Evolutionary conservation across 2,888 invertebrate genomes (phyloP), one percentile per base, ranked within the genome.

Genomic region (Melipona bicolor): DNA sequence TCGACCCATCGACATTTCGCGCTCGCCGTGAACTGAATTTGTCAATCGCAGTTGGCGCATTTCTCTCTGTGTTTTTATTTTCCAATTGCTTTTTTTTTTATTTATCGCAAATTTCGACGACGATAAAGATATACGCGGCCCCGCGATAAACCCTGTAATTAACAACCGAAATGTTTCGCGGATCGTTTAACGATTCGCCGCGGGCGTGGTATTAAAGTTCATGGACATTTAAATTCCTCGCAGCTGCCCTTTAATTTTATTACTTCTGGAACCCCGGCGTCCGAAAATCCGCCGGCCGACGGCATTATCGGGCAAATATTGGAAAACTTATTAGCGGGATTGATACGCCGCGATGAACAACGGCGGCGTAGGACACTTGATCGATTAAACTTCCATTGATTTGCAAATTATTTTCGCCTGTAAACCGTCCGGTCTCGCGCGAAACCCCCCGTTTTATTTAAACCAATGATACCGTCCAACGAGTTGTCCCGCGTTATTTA

Each of bases 241-340:
- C 56, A 32, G 50, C 32, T 24, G 43, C 64, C 65, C 81, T 76
- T 83, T 73, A 81, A 83, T 81, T 81, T 72, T 52, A 83, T 83
- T 76, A 62, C 62, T 52, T 24, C 52, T 24, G 50, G 67, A 80
- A 9, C 1, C 9, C 43, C 71, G 68, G 15, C 43, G 2, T 77
- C 50, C 72, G 76, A 64, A 77, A 81, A 83, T 73, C 32, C 59
- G 68, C 52, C n/a, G 32, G 24, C 54, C 24, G 70, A 36, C 70
- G 27, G 73, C 82, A 76, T 73, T 77, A 81, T 76, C 68, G 72
- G 21, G 72, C 76, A 83, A 83, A 83, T 83, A 81, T 83, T 81
- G 81, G 81, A 59, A 77, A 81, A 70, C 76, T 61, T 56, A 72
- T 81, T 83, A 81, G 62, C 83, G 72, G 52, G 56, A 52, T 54